Conservation (phyloP, 2,888 invertebrate genomes). For the Rhagonycha fulva region DNA sequence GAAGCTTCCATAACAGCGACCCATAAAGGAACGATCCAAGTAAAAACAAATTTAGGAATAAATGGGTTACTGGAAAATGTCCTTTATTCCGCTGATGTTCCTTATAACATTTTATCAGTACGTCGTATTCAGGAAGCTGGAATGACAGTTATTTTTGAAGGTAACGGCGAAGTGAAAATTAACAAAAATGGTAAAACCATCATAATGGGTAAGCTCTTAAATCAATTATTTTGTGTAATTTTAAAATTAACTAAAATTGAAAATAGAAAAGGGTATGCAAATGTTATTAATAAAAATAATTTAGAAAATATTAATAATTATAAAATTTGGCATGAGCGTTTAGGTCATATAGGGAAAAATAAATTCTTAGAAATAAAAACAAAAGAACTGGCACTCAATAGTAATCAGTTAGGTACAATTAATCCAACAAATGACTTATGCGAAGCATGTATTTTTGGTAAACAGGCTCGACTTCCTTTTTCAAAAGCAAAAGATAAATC, state of each 20-base stretch:
- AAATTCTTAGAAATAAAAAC: too few relatives aligned
- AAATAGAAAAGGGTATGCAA: neutral
- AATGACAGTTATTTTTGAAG: constrained; percentile 40
- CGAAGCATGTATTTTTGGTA: neutral
- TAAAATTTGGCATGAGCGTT: neutral
- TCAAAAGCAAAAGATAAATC: neutral
- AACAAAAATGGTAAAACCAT: too few relatives aligned
- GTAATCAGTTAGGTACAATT: neutral
- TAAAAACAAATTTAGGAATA: constrained; percentile 35
- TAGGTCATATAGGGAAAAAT: neutral
- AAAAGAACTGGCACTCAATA: neutral
- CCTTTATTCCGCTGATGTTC: constrained; percentile 42
- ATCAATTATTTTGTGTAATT: too few relatives aligned
- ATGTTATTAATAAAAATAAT: neutral
- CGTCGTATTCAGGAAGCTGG: constrained; percentile 38
- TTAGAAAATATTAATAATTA: neutral
- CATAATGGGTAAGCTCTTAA: too few relatives aligned
- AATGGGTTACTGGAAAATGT: constrained; percentile 34
- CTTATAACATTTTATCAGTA: constrained; percentile 43
- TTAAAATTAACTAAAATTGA: neutral
- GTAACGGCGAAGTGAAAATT: constrained; percentile 36
- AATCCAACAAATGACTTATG: neutral
- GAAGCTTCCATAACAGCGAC: neutral
- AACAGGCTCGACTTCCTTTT: neutral
- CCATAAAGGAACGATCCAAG: too few relatives aligned